Conservation (phyloP, 2,888 invertebrate species). For the Mythimna albipuncta region DNA sequence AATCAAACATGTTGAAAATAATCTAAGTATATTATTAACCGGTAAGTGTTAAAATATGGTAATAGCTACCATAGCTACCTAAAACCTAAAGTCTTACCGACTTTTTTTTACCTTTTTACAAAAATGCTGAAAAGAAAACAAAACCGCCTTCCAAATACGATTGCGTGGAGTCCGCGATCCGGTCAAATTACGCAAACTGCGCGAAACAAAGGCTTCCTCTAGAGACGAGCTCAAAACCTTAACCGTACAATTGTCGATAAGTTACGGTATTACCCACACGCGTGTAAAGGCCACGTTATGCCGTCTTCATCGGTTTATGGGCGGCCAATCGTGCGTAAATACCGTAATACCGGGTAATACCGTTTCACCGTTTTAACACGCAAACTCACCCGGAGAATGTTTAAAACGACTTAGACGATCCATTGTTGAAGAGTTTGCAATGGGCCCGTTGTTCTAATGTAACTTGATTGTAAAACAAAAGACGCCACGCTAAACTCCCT, state of each 20-base stretch:
- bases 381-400: slow-evolving; percentile 74
- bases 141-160: slow-evolving; percentile 18
- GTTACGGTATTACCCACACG: slow-evolving; percentile 66
- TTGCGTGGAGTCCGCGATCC: slow-evolving; percentile 13
- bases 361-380: slow-evolving; percentile 70
- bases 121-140: neutral
- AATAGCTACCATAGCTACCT: too few species aligned
- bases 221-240: slow-evolving; percentile 63
- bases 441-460: slow-evolving; percentile 78
- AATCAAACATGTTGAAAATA: too few species aligned
- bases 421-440: slow-evolving; percentile 78
- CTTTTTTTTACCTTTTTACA: neutral
- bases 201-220: slow-evolving; percentile 68
- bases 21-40: neutral
- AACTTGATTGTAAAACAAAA: slow-evolving; percentile 85
- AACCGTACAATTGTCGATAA: slow-evolving; percentile 71
- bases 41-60: neutral
- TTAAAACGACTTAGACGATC: slow-evolving; percentile 79
- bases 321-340: slow-evolving; percentile 81
- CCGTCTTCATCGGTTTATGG: slow-evolving; percentile 74
- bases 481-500: slow-evolving; percentile 70
- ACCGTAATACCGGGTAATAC: slow-evolving; percentile 44
- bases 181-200: slow-evolving; percentile 44
- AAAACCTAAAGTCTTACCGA: neutral
- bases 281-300: slow-evolving; percentile 57